Evolutionary conservation across 2,113 vertebrate genomes (phyloP).

Genomic region (Alethe castanea): DNA sequence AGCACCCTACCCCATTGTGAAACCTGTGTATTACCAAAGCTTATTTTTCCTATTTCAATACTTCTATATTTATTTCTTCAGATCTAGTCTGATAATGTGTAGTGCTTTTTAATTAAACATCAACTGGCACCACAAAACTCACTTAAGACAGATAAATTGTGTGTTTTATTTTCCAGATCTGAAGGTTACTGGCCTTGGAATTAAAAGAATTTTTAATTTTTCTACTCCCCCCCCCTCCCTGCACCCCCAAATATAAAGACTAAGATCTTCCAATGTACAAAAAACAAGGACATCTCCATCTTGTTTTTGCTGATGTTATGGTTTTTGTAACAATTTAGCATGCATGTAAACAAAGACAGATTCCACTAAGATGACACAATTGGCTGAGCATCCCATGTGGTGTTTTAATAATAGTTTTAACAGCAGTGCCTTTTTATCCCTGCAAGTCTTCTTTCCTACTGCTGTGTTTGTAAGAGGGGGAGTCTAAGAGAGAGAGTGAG

Average conservation of each 20-base stretch:
- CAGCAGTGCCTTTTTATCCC: conserved; percentile 36
- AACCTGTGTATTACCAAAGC: neutral
- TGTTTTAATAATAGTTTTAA: conserved; percentile 56
- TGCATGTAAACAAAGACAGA: conserved; percentile 18
- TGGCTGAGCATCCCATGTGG: neutral
- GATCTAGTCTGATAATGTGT: neutral
- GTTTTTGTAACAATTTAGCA: conserved; percentile 12
- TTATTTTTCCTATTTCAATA: neutral
- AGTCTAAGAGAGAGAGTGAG: neutral
- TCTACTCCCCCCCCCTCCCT: neutral
- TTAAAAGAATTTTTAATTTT: neutral
- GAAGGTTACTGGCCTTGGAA: neutral
- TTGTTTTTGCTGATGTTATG: conserved; percentile 28
- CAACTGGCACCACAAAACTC: neutral
- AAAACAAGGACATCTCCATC: neutral
- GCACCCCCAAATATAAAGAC: neutral
- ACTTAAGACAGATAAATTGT: neutral
- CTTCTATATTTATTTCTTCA: neutral
- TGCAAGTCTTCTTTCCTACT: conserved; percentile 12
- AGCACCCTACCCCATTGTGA: neutral
- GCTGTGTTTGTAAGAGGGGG: neutral
- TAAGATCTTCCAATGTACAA: neutral
- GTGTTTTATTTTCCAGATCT: neutral
- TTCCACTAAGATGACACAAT: conserved; percentile 23
- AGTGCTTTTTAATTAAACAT: neutral